Conservation (phyloP, 2,888 invertebrate species). For the Tribolium freemani region DNA sequence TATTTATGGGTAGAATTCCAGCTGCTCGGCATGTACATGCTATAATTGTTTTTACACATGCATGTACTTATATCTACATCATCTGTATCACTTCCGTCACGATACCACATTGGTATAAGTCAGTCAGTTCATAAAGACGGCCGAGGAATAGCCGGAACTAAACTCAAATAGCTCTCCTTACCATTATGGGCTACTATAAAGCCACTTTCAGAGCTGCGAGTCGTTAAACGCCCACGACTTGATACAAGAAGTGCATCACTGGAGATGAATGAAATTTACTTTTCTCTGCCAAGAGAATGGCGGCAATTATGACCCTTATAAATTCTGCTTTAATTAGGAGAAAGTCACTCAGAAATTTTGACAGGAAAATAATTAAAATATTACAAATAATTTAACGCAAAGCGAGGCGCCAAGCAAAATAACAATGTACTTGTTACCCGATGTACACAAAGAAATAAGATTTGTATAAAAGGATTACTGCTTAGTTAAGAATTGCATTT, state of each 20-base stretch:
- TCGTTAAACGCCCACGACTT: background rate
- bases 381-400: too few relatives aligned
- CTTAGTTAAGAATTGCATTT: too few relatives aligned
- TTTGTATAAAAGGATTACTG: too few relatives aligned
- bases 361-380: too few relatives aligned
- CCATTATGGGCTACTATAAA: background rate
- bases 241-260: background rate
- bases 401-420: too few relatives aligned
- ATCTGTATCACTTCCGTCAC: constrained; percentile 61
- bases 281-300: background rate
- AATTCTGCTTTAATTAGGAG: background rate
- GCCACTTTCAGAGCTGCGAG: background rate
- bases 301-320: background rate
- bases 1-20: constrained; percentile 45
- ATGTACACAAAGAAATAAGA: too few relatives aligned
- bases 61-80: constrained; percentile 59
- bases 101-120: constrained; percentile 55
- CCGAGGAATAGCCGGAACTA: constrained; percentile 12
- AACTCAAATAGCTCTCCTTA: constrained; percentile 1
- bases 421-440: too few relatives aligned
- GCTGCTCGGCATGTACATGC: constrained; percentile 55
- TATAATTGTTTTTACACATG: constrained; percentile 62
- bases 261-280: background rate
- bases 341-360: background rate
- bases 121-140: constrained; percentile 50